Evolutionary conservation across 2,797 vertebrate genomes (phyloP).

Genomic region (Poliocrania exsul): DNA sequence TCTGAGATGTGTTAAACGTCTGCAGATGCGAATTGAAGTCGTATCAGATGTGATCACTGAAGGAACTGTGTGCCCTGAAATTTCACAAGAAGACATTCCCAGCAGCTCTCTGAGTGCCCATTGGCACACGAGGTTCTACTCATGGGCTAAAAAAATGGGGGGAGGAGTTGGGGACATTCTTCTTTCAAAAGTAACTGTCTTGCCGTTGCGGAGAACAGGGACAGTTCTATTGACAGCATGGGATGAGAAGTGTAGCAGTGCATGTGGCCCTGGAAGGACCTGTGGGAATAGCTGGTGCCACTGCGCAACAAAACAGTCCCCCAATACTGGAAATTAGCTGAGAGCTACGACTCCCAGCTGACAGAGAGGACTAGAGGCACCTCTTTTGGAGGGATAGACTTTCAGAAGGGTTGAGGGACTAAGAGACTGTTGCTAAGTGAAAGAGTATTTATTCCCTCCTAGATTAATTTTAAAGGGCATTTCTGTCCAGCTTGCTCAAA

Average conservation of each 20-base stretch:
- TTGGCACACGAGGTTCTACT: not conserved
- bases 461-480: slow-evolving; percentile 55
- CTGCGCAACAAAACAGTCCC: slow-evolving; percentile 48
- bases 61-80: not conserved
- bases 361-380: slow-evolving; percentile 51
- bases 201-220: not conserved
- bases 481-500: slow-evolving; percentile 42
- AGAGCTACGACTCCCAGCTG: slow-evolving; percentile 42
- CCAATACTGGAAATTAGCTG: slow-evolving; percentile 64
- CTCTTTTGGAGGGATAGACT: slow-evolving; percentile 36
- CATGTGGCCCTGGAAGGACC: slow-evolving; percentile 23
- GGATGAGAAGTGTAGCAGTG: not conserved
- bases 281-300: slow-evolving; percentile 34
- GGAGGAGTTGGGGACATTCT: not conserved
- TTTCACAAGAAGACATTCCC: not conserved
- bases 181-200: slow-evolving; percentile 25
- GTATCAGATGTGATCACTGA: not conserved
- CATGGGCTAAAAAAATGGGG: not conserved
- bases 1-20: slow-evolving; percentile 38
- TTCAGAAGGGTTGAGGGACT: slow-evolving; percentile 10
- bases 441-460: slow-evolving; percentile 28
- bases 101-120: not conserved
- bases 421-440: slow-evolving; percentile 33
- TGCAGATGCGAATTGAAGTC: not conserved
- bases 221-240: not conserved